phyloP scores from a whole-genome alignment of 2,888 invertebrate genomes.

The Sialis fuliginosa region DNA sequence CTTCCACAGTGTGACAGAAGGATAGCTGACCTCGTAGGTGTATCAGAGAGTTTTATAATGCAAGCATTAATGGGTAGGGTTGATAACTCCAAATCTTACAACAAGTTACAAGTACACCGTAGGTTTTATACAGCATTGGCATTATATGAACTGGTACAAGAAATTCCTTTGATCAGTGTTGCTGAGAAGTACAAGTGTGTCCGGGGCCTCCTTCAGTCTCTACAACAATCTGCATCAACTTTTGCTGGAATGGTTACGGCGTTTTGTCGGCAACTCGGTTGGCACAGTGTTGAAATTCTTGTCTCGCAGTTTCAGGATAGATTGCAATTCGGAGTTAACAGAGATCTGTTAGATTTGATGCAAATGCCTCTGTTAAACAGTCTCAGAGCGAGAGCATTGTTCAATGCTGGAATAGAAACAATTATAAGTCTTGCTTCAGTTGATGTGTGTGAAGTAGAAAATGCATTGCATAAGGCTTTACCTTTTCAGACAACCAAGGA shows the following conservation, averaged over 20 bases:
- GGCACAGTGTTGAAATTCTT: constrained; percentile 77
- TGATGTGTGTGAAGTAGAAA: constrained; percentile 49
- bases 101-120: constrained; percentile 43
- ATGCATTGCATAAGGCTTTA: constrained; percentile 53
- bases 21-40: constrained; percentile 78
- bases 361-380: constrained; percentile 69
- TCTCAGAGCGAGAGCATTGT: constrained; percentile 66
- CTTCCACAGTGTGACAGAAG: constrained; percentile 61
- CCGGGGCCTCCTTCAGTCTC: constrained; percentile 78
- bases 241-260: constrained; percentile 96
- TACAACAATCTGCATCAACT: constrained; percentile 88
- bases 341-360: constrained; percentile 83
- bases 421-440: constrained; percentile 65
- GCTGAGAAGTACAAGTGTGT: constrained; percentile 72
- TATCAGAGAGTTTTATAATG: constrained; percentile 72
- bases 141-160: constrained; percentile 83
- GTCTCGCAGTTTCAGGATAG: constrained; percentile 87
- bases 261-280: constrained; percentile 86
- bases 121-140: constrained; percentile 84
- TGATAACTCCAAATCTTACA: constrained; percentile 31
- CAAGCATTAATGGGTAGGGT: constrained; percentile 51
- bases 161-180: constrained; percentile 63
- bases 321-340: constrained; percentile 82
- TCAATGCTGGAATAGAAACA: constrained; percentile 60
- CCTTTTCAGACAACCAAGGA: constrained; percentile 76